Evolutionary conservation across 2,113 vertebrate species (phyloP).

Genomic region (Gobio gobio): DNA sequence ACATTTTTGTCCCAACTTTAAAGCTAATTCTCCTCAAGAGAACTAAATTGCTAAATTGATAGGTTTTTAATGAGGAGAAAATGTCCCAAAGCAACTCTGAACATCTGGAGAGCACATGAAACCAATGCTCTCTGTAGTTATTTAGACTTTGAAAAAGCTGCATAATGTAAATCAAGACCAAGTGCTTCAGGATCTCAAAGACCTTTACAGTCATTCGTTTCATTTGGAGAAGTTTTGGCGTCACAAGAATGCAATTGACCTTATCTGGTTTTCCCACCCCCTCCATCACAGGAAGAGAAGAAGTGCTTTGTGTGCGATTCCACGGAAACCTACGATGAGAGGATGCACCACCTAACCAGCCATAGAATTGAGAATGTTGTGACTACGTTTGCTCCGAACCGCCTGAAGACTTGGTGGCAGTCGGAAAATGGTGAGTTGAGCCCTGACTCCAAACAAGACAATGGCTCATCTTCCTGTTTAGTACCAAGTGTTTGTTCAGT

Average conservation of each 20-base stretch:
- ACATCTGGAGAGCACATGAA: slow-evolving; percentile 24
- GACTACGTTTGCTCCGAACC: slow-evolving; percentile 90
- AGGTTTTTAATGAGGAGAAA: neutral
- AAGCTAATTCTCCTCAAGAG: neutral
- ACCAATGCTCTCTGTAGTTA: neutral
- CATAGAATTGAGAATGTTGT: slow-evolving; percentile 95
- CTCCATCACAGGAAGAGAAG: slow-evolving; percentile 88
- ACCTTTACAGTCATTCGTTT: slow-evolving; percentile 19
- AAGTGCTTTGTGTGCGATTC: slow-evolving; percentile 96
- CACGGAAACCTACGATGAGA: slow-evolving; percentile 73
- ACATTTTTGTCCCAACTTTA: neutral
- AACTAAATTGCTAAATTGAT: neutral
- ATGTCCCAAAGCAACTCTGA: neutral
- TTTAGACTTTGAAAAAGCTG: neutral
- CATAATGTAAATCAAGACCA: slow-evolving; percentile 19
- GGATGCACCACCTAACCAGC: slow-evolving; percentile 70
- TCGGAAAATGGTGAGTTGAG: slow-evolving; percentile 89
- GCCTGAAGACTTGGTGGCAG: slow-evolving; percentile 98
- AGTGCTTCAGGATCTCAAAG: neutral
- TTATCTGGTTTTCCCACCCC: slow-evolving; percentile 39
- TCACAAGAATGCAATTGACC: slow-evolving; percentile 50
- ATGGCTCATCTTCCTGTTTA: neutral
- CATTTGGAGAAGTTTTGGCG: slow-evolving; percentile 5
- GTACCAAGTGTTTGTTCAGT: neutral
- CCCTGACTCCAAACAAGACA: neutral